phyloP scores from a whole-genome alignment of 1,140 invertebrate genomes.

The Choristoneura fumiferana region DNA sequence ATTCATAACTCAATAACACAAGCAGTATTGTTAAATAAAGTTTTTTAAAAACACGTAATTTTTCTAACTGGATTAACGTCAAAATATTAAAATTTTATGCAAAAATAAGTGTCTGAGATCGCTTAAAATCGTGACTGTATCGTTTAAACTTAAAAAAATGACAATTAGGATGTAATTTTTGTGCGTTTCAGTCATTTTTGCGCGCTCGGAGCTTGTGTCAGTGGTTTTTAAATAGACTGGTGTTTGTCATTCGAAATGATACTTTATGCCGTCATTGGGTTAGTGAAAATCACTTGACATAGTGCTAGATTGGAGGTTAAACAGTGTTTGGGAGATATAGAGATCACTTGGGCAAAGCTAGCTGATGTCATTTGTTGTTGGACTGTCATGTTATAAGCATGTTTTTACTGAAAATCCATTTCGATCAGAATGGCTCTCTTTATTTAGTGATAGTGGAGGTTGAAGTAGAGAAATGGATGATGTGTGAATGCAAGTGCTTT shows the following conservation, averaged over 20 bases:
- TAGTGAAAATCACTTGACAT: background rate
- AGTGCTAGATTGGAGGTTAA: slow-evolving; percentile 5
- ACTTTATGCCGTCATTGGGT: background rate
- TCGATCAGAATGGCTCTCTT: too few relatives aligned
- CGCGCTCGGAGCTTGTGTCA: background rate
- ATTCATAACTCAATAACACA: background rate
- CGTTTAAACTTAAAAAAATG: background rate
- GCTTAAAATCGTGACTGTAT: background rate
- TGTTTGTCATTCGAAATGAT: background rate
- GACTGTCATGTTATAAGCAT: too few relatives aligned
- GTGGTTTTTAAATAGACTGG: background rate
- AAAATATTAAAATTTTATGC: background rate
- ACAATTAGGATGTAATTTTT: background rate
- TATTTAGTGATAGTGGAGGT: too few relatives aligned
- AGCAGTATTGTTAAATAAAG: background rate
- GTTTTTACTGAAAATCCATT: too few relatives aligned
- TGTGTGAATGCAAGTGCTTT: too few relatives aligned
- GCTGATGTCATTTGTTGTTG: background rate
- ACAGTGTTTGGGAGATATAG: background rate
- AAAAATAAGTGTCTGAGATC: background rate
- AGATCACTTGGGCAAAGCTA: background rate
- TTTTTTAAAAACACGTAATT: background rate
- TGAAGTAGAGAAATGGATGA: too few relatives aligned
- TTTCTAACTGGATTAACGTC: background rate
- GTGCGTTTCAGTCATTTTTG: background rate